Conservation (phyloP, 2,888 invertebrate genomes). For the Macrosiphum euphorbiae region DNA sequence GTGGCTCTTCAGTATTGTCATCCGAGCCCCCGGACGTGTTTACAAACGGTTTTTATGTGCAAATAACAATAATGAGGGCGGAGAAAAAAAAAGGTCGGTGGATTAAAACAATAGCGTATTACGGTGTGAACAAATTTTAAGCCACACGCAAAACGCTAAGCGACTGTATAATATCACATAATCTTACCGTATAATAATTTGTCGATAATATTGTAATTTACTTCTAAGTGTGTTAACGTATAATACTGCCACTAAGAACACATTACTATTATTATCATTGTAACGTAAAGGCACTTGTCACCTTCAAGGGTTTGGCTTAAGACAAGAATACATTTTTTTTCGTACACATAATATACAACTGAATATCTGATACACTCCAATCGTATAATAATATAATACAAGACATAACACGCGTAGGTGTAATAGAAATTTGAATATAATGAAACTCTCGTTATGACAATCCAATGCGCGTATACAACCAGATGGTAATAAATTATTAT, state of each 20-base stretch:
- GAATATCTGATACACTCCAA: too few relatives aligned
- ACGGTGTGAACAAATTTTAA: constrained; percentile 38
- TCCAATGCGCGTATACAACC: background rate
- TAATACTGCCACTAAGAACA: background rate
- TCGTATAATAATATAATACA: background rate
- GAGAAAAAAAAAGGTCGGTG: constrained; percentile 50
- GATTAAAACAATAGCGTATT: constrained; percentile 59
- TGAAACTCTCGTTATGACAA: background rate
- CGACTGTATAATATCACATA: background rate
- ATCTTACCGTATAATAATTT: background rate
- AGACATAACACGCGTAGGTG: background rate
- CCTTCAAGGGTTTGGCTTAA: background rate
- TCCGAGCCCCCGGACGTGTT: constrained; percentile 60
- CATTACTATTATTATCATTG: background rate
- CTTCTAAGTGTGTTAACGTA: background rate
- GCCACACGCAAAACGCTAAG: background rate
- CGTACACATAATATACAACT: background rate
- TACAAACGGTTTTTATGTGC: constrained; percentile 64
- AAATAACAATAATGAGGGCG: constrained; percentile 62
- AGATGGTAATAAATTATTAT: background rate
- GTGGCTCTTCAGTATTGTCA: constrained; percentile 62
- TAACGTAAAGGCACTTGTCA: background rate
- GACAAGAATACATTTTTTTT: background rate
- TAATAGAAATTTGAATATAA: background rate
- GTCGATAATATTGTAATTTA: background rate